Conservation (phyloP, 2,113 vertebrate species). For the Lanius ludovicianus region DNA sequence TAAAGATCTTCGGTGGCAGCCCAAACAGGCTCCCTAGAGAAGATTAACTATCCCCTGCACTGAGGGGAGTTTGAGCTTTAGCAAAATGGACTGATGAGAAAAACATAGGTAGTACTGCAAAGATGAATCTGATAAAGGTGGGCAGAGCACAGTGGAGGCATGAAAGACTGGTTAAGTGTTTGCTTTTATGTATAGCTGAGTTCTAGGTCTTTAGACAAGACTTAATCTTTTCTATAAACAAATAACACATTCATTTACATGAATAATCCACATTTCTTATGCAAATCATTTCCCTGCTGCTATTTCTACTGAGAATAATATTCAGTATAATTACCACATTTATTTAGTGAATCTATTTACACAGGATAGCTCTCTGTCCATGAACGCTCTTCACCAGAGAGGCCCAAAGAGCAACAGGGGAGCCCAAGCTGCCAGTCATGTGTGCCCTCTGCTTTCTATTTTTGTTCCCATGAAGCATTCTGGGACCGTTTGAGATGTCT, state of each 20-base stretch:
- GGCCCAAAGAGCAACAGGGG: slow-evolving; percentile 23
- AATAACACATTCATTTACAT: slow-evolving; percentile 66
- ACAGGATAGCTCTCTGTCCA: slow-evolving; percentile 29
- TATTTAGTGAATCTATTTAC: slow-evolving; percentile 66
- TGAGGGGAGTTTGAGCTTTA: background rate
- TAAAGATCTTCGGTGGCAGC: background rate
- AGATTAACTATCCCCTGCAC: background rate
- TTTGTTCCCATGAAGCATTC: background rate
- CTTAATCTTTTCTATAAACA: slow-evolving; percentile 66
- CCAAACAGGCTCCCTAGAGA: background rate
- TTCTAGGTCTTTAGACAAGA: slow-evolving; percentile 60
- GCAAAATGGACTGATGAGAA: background rate
- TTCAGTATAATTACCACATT: slow-evolving; percentile 63
- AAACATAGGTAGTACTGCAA: background rate
- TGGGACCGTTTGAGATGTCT: background rate
- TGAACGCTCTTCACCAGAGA: slow-evolving; percentile 1
- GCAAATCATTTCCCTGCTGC: slow-evolving; percentile 64
- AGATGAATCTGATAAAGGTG: background rate
- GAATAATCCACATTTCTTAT: slow-evolving; percentile 69
- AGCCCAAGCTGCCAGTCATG: slow-evolving; percentile 12
- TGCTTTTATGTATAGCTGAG: background rate
- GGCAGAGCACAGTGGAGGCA: background rate
- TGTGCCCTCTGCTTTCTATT: background rate
- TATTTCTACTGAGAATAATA: slow-evolving; percentile 63
- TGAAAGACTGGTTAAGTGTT: background rate